Conservation (phyloP, 2,888 invertebrate genomes). For the Stratiomys singularior region DNA sequence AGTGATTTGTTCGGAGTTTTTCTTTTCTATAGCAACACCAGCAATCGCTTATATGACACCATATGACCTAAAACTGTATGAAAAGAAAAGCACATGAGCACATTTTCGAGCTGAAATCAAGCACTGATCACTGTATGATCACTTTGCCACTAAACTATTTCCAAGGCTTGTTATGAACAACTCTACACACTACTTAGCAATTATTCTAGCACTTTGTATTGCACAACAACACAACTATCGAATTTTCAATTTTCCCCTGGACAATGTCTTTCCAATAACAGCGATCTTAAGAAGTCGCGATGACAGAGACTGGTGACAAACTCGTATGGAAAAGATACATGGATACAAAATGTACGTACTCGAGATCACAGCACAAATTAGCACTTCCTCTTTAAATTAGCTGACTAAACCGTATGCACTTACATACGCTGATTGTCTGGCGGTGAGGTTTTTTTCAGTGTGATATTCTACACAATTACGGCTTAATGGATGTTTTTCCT, state of each 20-base stretch:
- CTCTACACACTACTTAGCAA: not conserved
- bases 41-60: too few species aligned
- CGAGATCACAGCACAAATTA: constrained; percentile 48
- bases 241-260: constrained; percentile 9
- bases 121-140: not conserved
- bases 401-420: constrained; percentile 36
- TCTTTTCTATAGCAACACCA: too few species aligned
- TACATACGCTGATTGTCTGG: not conserved
- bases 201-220: not conserved
- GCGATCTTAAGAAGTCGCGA: not conserved
- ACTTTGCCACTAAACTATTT: not conserved
- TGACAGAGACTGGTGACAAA: not conserved
- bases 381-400: constrained; percentile 47
- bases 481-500: constrained; percentile 14
- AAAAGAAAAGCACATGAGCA: not conserved
- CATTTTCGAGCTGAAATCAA: not conserved
- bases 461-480: not conserved
- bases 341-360: not conserved
- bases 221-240: not conserved
- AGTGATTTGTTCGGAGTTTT: too few species aligned
- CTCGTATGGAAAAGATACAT: constrained; percentile 1
- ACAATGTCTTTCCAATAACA: not conserved
- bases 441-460: not conserved
- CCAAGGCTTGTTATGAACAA: not conserved
- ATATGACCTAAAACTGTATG: too few species aligned